Percentiles rank a stretch among this genome's conserved stretches.
phyloP scores from a whole-genome alignment of 2,113 vertebrate genomes.

The Alexandromys fortis region DNA sequence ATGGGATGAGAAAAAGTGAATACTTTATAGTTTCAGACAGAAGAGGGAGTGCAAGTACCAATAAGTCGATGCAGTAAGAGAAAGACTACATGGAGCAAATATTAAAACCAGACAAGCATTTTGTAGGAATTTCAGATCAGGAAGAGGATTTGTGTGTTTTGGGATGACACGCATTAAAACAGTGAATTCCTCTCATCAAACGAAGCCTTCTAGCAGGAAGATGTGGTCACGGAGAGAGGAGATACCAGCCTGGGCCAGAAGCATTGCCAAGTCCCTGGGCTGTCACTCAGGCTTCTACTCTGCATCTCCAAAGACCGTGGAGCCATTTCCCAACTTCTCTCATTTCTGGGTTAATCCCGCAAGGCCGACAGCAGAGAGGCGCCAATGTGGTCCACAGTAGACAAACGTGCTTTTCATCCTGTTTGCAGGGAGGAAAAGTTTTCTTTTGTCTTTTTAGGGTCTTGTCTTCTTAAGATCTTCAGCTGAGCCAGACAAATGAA shows the following conservation, averaged over 20 bases:
- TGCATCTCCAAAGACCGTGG: not conserved
- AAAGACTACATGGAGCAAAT: not conserved
- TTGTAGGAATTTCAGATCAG: conserved; percentile 25
- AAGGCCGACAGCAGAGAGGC: not conserved
- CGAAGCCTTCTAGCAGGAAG: not conserved
- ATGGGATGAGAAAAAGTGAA: not conserved
- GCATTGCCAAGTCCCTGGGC: not conserved
- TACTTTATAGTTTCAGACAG: not conserved
- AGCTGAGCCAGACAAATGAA: not conserved
- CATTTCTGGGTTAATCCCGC: not conserved
- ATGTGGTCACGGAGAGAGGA: not conserved
- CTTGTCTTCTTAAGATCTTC: not conserved
- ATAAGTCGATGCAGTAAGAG: not conserved
- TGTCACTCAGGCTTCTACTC: not conserved
- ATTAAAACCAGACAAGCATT: not conserved
- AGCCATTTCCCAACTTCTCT: not conserved
- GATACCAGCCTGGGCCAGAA: not conserved
- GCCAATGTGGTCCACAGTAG: not conserved
- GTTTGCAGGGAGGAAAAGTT: not conserved
- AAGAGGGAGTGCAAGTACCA: not conserved
- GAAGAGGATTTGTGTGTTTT: not conserved
- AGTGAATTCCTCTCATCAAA: not conserved
- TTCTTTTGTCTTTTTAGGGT: not conserved
- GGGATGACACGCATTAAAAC: not conserved
- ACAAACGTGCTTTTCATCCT: not conserved